phyloP scores from a whole-genome alignment of 2,797 vertebrate genomes.

The Esox lucius region DNA sequence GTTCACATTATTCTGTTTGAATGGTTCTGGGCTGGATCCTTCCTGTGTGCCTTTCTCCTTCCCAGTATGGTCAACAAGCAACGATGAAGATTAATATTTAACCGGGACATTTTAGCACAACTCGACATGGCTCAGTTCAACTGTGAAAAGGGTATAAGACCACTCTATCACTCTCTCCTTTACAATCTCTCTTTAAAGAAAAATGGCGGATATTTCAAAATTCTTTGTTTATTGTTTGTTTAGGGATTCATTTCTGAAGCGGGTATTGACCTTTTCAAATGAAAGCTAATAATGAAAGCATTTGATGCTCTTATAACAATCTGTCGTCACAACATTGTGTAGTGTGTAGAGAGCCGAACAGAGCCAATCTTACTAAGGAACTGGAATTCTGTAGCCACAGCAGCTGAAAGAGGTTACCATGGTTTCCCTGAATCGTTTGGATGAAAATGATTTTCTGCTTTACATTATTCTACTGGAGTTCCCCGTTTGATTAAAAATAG shows the following conservation, averaged over 20 bases:
- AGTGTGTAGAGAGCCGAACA: slow-evolving; percentile 5
- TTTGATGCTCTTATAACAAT: slow-evolving; percentile 20
- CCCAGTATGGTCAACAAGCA: no score
- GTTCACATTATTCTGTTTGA: no score
- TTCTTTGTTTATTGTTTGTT: slow-evolving; percentile 3
- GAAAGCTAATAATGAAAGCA: slow-evolving; percentile 32
- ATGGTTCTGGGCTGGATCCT: no score
- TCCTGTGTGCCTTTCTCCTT: no score
- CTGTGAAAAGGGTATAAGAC: no score
- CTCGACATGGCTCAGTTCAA: no score
- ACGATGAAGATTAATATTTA: no score
- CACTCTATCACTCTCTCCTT: no score
- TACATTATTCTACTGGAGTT: slow-evolving; percentile 14
- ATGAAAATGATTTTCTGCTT: slow-evolving; percentile 37
- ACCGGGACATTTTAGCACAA: no score
- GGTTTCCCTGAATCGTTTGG: slow-evolving; percentile 32
- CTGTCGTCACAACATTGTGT: slow-evolving; percentile 10
- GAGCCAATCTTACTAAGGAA: slow-evolving; percentile 12
- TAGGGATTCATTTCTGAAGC: no score
- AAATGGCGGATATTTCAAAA: slow-evolving; percentile 34
- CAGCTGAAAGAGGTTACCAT: slow-evolving; percentile 26
- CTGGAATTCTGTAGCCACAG: slow-evolving; percentile 32
- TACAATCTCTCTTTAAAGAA: background rate
- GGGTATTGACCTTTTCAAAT: slow-evolving; percentile 56
- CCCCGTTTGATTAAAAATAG: slow-evolving; percentile 1